A percentile compares a stretch with the other conserved stretches of the same genome.
phyloP scores from a whole-genome alignment of 2,888 invertebrate species.

The Stomorhina lunata region DNA sequence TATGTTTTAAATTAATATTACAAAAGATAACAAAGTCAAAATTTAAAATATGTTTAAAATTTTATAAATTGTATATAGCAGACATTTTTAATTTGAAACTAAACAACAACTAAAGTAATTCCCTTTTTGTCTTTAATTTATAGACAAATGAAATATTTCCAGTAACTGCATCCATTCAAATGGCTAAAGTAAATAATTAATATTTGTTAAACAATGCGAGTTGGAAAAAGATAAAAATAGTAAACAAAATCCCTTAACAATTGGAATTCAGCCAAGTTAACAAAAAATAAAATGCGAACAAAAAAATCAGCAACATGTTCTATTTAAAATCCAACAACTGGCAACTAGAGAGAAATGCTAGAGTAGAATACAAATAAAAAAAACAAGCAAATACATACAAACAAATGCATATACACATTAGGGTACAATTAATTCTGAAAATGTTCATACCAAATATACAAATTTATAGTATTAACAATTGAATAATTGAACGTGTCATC shows the following conservation, averaged over 20 bases:
- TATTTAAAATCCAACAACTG: slow-evolving; percentile 1
- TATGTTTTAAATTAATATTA: not conserved
- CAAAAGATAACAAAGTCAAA: not conserved
- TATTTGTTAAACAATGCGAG: slow-evolving; percentile 56
- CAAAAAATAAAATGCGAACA: slow-evolving; percentile 43
- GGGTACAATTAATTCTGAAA: no score
- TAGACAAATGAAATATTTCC: not conserved
- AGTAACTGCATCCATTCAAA: slow-evolving; percentile 7
- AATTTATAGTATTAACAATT: no score
- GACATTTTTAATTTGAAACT: not conserved
- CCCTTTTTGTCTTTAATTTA: not conserved
- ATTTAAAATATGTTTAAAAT: no score
- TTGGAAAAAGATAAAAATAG: not conserved
- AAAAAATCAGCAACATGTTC: not conserved
- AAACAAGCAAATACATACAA: slow-evolving; percentile 59
- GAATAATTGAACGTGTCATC: no score
- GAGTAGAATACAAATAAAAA: slow-evolving; percentile 62
- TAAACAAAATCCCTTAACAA: slow-evolving; percentile 33
- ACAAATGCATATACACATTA: not conserved
- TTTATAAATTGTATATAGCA: not conserved
- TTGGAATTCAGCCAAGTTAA: slow-evolving; percentile 62
- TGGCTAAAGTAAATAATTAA: slow-evolving; percentile 50
- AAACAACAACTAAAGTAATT: not conserved
- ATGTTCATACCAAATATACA: no score
- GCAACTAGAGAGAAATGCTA: slow-evolving; percentile 1